phyloP scores from a whole-genome alignment of 2,113 vertebrate genomes.

The Acanthisitta chloris region DNA sequence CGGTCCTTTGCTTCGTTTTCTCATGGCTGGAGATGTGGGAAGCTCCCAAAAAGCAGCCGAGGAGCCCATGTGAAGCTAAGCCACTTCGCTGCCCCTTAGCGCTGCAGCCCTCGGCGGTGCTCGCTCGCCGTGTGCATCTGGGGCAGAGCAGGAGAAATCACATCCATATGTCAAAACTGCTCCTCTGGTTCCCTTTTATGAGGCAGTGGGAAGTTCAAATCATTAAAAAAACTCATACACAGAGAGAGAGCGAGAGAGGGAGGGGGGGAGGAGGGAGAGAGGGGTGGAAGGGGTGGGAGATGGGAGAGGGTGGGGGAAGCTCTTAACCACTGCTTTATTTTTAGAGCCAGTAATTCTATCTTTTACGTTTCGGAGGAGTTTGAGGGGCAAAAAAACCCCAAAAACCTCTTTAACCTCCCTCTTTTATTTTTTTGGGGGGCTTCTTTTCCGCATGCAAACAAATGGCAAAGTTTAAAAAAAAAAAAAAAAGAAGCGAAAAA shows the following conservation, averaged over 20 bases:
- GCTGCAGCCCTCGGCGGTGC: constrained; percentile 31
- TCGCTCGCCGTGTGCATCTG: constrained; percentile 68
- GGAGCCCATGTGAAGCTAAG: background rate
- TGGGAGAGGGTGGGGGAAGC: background rate
- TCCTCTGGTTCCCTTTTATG: constrained; percentile 78
- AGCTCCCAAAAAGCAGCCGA: background rate
- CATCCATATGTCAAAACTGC: constrained; percentile 90
- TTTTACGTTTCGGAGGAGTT: constrained; percentile 5
- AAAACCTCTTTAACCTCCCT: too few relatives aligned
- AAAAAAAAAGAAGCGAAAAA: background rate
- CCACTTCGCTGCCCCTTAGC: background rate
- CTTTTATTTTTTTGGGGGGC: too few relatives aligned
- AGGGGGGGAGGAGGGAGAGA: constrained; percentile 8
- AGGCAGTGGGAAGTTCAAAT: constrained; percentile 89
- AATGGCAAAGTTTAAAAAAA: background rate
- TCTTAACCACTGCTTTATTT: constrained; percentile 77
- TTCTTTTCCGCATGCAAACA: background rate
- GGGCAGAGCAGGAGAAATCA: constrained; percentile 81
- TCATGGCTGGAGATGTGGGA: constrained; percentile 1
- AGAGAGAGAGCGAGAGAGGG: constrained; percentile 14
- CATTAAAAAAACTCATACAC: constrained; percentile 65
- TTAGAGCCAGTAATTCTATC: constrained; percentile 83
- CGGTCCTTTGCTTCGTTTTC: constrained; percentile 7
- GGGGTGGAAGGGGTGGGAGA: constrained; percentile 48
- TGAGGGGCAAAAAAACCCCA: background rate